Conservation (phyloP, 92 coral and sea anemone species). For the Micromussa lordhowensis region DNA sequence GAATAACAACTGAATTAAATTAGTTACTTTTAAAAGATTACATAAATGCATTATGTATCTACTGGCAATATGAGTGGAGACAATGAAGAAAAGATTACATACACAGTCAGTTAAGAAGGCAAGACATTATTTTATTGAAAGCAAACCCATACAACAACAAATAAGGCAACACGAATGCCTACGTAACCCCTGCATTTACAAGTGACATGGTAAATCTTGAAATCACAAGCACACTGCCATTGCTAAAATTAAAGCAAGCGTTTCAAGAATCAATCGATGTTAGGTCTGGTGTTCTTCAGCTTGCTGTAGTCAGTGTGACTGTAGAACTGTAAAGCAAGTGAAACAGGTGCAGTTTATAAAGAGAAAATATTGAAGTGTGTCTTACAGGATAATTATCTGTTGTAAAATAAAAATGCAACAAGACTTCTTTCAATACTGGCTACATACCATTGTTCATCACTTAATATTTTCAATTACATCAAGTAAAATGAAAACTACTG, state of each 20-base stretch:
- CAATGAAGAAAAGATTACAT: background rate
- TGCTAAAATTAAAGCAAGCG: background rate
- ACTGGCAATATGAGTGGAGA: background rate
- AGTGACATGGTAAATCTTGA: background rate
- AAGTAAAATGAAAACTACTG: too few species aligned
- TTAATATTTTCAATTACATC: too few species aligned
- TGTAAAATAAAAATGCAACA: background rate
- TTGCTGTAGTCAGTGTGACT: conserved; percentile 68
- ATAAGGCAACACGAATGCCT: background rate
- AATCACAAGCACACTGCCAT: background rate
- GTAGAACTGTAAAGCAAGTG: conserved; percentile 65
- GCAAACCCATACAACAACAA: background rate
- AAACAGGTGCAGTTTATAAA: background rate
- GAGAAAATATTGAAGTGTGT: background rate
- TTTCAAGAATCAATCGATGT: conserved; percentile 13
- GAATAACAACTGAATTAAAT: too few species aligned
- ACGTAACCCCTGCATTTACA: conserved; percentile 15
- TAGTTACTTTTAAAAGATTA: too few species aligned
- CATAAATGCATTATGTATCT: too few species aligned
- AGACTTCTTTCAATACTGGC: background rate
- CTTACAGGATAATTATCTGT: background rate
- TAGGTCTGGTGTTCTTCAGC: conserved; percentile 52
- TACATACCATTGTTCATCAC: too few species aligned
- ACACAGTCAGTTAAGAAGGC: conserved; percentile 1
- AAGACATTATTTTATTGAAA: conserved; percentile 22